A percentile compares a stretch with the other conserved stretches of the same genome.
Conservation (phyloP, 1,140 invertebrate species). For the Ooceraea biroi region DNA sequence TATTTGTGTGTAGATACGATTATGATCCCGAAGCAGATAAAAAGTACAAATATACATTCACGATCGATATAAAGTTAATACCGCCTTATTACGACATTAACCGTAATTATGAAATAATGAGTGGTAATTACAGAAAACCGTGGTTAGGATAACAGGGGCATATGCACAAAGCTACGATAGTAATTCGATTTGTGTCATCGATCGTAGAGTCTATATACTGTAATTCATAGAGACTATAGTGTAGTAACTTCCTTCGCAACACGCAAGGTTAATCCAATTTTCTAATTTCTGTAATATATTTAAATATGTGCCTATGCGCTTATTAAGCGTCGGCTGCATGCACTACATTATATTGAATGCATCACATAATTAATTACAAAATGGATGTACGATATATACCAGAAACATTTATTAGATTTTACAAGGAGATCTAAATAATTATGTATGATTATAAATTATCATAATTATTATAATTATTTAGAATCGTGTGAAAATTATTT, state of each 20-base stretch:
- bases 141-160: neutral
- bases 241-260: constrained; percentile 34
- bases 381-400: neutral
- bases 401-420: too few species aligned
- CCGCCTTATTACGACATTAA: neutral
- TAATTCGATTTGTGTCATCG: neutral
- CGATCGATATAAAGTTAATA: neutral
- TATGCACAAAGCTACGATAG: constrained; percentile 1
- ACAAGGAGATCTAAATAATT: neutral
- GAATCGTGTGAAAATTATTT: neutral
- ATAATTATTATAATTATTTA: neutral
- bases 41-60: neutral
- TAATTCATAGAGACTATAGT: neutral
- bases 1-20: neutral
- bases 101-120: constrained; percentile 34
- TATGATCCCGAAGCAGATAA: neutral
- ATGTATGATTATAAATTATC: neutral
- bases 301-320: constrained; percentile 31
- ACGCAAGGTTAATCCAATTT: constrained; percentile 78
- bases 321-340: neutral
- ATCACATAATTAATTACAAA: too few species aligned
- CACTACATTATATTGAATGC: neutral
- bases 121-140: neutral
- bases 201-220: constrained; percentile 12
- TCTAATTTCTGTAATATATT: constrained; percentile 77